phyloP scores from a whole-genome alignment of 1,140 invertebrate species.

The Drosophila oshimai region DNA sequence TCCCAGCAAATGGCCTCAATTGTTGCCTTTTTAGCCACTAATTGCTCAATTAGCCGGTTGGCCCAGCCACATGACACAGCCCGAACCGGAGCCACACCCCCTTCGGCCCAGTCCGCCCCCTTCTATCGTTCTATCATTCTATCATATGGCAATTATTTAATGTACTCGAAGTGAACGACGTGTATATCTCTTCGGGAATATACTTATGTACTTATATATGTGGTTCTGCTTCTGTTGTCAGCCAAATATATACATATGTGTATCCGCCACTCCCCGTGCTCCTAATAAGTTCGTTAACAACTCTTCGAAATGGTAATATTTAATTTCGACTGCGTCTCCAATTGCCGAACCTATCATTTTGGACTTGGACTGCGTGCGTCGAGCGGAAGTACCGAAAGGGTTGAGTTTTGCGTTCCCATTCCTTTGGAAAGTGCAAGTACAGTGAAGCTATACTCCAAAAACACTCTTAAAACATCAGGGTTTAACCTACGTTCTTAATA shows the following conservation, averaged over 20 bases:
- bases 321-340: slow-evolving; percentile 33
- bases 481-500: no score
- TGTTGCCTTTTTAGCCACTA: slow-evolving; percentile 53
- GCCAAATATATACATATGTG: slow-evolving; percentile 1
- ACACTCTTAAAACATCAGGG: no score
- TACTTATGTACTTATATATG: not conserved
- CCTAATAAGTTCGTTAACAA: slow-evolving; percentile 80
- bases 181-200: not conserved
- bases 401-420: slow-evolving; percentile 43
- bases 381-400: slow-evolving; percentile 52
- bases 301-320: slow-evolving; percentile 56
- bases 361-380: slow-evolving; percentile 28
- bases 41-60: slow-evolving; percentile 50
- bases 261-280: slow-evolving; percentile 28
- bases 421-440: slow-evolving; percentile 2
- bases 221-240: not conserved
- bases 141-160: slow-evolving; percentile 34
- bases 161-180: slow-evolving; percentile 24
- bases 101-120: slow-evolving; percentile 1
- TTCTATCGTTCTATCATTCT: no score
- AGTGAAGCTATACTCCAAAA: not conserved
- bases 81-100: slow-evolving; percentile 5
- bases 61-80: slow-evolving; percentile 42
- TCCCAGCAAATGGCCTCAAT: slow-evolving; percentile 54
- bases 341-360: slow-evolving; percentile 61